A percentile compares a stretch with the other conserved stretches of the same genome.
Evolutionary conservation across 2,113 vertebrate genomes (phyloP).

Genomic region (Nyctibius bracteatus): DNA sequence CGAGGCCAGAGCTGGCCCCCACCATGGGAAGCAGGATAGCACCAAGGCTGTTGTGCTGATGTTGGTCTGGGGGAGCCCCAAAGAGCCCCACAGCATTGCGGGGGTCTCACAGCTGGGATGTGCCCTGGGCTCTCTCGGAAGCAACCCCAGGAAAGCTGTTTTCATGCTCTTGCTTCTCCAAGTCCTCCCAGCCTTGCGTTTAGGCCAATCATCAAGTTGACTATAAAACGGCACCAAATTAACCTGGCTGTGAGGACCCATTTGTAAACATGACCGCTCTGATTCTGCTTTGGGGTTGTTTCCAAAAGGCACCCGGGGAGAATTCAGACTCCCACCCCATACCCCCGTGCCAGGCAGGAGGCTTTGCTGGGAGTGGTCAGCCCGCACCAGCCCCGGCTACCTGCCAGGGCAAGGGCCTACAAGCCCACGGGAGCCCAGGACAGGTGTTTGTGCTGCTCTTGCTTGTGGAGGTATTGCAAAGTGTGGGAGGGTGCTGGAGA

Average conservation of each 20-base stretch:
- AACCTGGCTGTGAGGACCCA: background rate
- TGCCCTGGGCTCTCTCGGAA: accelerated
- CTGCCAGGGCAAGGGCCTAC: background rate
- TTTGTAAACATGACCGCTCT: background rate
- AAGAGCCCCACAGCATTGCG: accelerated
- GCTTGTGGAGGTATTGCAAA: background rate
- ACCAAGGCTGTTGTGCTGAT: background rate
- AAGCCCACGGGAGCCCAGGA: background rate
- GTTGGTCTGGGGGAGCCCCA: too few relatives aligned
- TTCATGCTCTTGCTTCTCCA: background rate
- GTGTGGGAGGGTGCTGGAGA: background rate
- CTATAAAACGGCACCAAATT: background rate
- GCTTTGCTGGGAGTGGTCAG: background rate
- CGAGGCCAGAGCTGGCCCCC: background rate
- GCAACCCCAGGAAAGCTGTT: background rate
- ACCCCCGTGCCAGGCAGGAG: background rate
- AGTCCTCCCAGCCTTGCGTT: background rate
- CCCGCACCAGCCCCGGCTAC: background rate
- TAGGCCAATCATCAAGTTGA: background rate
- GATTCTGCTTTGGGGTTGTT: background rate
- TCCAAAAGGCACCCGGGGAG: accelerated
- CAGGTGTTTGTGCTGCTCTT: slow-evolving; percentile 15
- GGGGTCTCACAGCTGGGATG: background rate
- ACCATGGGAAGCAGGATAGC: background rate
- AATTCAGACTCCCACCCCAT: background rate